Base-by-base conservation (phyloP, 1,140 invertebrate species). In the Trichoplusia ni region DNA sequence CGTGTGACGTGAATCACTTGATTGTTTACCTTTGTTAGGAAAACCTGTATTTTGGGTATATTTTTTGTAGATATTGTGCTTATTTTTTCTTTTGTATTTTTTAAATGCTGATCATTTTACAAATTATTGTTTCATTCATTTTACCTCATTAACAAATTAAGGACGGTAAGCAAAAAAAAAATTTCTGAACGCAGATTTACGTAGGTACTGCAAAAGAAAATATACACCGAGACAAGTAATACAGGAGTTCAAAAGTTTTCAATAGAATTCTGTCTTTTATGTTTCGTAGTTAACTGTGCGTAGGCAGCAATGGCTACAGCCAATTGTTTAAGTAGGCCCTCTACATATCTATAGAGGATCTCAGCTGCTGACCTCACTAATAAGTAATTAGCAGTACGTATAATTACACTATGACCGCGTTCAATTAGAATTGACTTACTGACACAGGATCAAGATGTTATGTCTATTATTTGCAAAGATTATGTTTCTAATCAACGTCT, bases 381-480 rank as follows among this genome's bases (percentile, higher is more conserved):
- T 61, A 19, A 37, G 23, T 47, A 61, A 60, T 35, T 46, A 47
- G 42, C 11, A 35, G 21, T 47, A 13, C 44, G 29, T 35, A 21
- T 27, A 49, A n/a, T n/a, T n/a, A n/a, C n/a, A n/a, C n/a, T n/a
- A n/a, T 42, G 44, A 38, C 40, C 13, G 19, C 44, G 18, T 35
- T 61, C 59, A 61, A 61, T 61, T 61, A 61, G 44, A 51, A 18
- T 29, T 35, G 47, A 33, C 13, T 35, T 51, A 35, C 47, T 35
- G 35, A 35, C 46, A 49, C 47, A 16, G 47, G 47, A 51, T 35
- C 47, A 51, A 19, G 9, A 51, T 51, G 29, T 51, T 49, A 31
- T 49, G 29, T 31, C 46, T 18, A 51, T 51, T 51, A 51, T 27
- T 35, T 51, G 33, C 29, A 51, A 33, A 51, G 27, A 51, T 35